Conservation (phyloP, 2,888 invertebrate species). For the Sarcophaga carnaria region DNA sequence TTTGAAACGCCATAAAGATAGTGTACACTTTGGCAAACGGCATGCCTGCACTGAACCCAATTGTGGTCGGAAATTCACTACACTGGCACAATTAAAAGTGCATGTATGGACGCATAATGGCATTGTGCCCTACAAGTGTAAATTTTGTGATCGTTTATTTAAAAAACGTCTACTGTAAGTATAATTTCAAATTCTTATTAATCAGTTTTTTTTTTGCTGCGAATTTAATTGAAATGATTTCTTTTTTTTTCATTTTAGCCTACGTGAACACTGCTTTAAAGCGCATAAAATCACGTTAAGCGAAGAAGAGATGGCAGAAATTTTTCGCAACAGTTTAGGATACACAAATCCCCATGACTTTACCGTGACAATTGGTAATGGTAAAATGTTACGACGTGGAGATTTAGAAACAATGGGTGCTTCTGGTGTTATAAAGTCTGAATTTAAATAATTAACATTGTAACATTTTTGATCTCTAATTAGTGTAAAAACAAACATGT, state of each 20-base stretch:
- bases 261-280: constrained; percentile 72
- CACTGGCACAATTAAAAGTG: constrained; percentile 70
- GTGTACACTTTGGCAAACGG: constrained; percentile 71
- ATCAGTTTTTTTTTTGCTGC: background rate
- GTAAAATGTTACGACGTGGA: constrained; percentile 63
- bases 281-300: constrained; percentile 72
- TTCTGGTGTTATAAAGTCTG: constrained; percentile 45
- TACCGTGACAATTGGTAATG: constrained; percentile 64
- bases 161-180: constrained; percentile 74
- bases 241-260: constrained; percentile 63
- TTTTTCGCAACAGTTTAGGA: constrained; percentile 70
- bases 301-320: constrained; percentile 72
- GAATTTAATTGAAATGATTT: background rate
- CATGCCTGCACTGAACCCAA: constrained; percentile 69
- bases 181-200: too few species aligned
- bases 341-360: constrained; percentile 70
- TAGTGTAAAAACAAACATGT: background rate
- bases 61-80: constrained; percentile 72
- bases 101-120: constrained; percentile 73
- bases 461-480: constrained; percentile 17
- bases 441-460: constrained; percentile 33
- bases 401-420: constrained; percentile 58
- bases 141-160: constrained; percentile 73
- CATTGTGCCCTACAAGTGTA: constrained; percentile 73
- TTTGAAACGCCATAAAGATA: constrained; percentile 75